These are phyloP conservation scores for Aphyosemion australe DNA, from an alignment of 2,113 vertebrate species.

Conservation along the genomic window DNA sequence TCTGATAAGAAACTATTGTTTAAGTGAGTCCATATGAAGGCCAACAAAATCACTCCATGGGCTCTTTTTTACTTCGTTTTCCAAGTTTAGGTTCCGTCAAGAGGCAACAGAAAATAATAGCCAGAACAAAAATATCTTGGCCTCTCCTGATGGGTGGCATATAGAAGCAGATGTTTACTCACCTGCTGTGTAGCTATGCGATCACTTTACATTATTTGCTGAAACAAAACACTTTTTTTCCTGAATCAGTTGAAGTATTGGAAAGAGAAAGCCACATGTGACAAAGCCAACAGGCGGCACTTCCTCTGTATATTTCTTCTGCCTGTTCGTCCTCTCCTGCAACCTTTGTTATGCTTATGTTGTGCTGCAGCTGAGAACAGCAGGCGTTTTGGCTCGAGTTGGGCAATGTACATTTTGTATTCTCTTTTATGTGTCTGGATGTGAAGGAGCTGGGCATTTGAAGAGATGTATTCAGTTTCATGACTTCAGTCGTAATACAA, in stretches of 20 bases:
- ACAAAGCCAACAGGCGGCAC: constrained; percentile 38
- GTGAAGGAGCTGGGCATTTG: neutral
- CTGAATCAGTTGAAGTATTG: constrained; percentile 11
- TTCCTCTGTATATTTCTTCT: constrained; percentile 10
- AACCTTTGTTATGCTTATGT: constrained; percentile 17
- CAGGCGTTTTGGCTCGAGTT: constrained; percentile 4
- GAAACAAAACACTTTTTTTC: constrained; percentile 22
- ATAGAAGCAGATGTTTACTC: constrained; percentile 15
- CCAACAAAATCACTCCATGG: too few relatives aligned
- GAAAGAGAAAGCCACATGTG: constrained; percentile 10
- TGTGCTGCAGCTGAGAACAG: constrained; percentile 19
- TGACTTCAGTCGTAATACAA: neutral
- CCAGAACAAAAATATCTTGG: constrained; percentile 2
- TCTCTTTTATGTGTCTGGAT: neutral
- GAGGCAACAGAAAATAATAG: neutral
- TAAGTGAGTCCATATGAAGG: too few relatives aligned
- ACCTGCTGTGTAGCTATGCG: constrained; percentile 8
- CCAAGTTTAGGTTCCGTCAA: too few relatives aligned
- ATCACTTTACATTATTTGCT: neutral
- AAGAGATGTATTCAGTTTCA: neutral
- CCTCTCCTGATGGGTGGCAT: constrained; percentile 1
- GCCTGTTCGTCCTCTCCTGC: constrained; percentile 5
- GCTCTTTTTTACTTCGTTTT: too few relatives aligned
- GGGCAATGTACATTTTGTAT: constrained; percentile 6
- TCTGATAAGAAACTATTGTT: too few relatives aligned